Evolutionary conservation across 2,113 vertebrate species (phyloP), one percentile per base, ranked within the genome.

Genomic region (Morone chrysops): DNA sequence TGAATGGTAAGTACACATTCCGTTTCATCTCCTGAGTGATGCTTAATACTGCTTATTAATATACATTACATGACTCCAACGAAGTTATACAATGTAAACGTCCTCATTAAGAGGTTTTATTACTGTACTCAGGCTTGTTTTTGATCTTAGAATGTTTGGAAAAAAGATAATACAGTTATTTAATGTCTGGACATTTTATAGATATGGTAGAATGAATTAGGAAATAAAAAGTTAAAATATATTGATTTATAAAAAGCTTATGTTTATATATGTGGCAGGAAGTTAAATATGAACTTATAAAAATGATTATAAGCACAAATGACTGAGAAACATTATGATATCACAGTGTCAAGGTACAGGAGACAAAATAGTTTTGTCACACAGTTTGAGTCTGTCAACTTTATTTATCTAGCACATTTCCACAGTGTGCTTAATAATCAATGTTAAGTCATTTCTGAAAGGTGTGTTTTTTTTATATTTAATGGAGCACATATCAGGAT

Each of bases 1-100:
- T 99, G 97, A 99, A 99, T 96, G 98, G 98, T 99, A 96, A 89
- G 98, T 97, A 91, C 22, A 89, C 57, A 76, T 12, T 71, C 6
- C 8, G 11, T 47, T 11, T 43, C 57, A 43, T 41, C n/a, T 25
- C 18, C 65, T 59, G 17, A 69, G 14, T 80, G 40, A 47, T 2
- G 0, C 41, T 70, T 31, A 47, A 41, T 76, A 8, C 40, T 9
- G 25, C 6, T 43, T 36, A 50, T 51, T 36, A 16, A 60, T 38
- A 31, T 2, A 16, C 22, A 38, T 50, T 1, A 17, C 5, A 2
- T 25, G 10, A 8, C 11, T 25, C 4, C 2, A 20, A 9, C 1
- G 4, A 18, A 20, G 40, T 18, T 1, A 48, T 57, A 9, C 20
- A 0, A n/a, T 50, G 50, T 6, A 18, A n/a, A 25, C 36, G 18